phyloP scores from a whole-genome alignment of 2,113 vertebrate species.

The Picathartes gymnocephalus region DNA sequence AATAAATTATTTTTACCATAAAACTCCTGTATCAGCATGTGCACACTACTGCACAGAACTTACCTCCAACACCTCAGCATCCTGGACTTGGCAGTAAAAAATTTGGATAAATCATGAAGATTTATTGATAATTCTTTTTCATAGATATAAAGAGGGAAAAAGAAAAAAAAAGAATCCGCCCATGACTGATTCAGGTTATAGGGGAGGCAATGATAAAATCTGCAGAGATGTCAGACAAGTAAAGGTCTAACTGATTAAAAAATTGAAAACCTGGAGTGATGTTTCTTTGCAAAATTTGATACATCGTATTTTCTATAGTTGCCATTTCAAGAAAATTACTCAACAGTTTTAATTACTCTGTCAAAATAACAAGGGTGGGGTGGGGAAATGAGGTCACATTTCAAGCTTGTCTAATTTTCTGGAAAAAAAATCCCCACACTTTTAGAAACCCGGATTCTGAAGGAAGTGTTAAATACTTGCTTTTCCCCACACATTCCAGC shows the following conservation, averaged over 20 bases:
- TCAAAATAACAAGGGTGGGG: background rate
- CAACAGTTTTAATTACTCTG: constrained; percentile 15
- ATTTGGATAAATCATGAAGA: background rate
- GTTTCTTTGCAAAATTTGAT: background rate
- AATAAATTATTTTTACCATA: background rate
- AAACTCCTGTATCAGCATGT: background rate
- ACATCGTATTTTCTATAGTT: background rate
- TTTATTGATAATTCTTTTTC: background rate
- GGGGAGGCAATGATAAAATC: background rate
- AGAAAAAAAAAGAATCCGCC: background rate
- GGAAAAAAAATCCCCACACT: background rate
- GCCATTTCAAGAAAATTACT: constrained; percentile 28
- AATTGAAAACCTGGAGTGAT: background rate
- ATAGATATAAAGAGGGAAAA: background rate
- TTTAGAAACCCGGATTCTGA: background rate
- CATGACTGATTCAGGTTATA: background rate
- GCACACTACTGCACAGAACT: background rate
- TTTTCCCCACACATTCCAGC: background rate
- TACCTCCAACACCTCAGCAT: background rate
- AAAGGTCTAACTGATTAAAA: background rate
- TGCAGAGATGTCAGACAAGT: background rate
- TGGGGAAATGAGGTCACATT: background rate
- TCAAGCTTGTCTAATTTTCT: background rate
- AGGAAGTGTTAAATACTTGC: background rate
- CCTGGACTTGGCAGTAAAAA: background rate